Conservation (phyloP, 2,888 invertebrate genomes). For the Poecilus cupreus region DNA sequence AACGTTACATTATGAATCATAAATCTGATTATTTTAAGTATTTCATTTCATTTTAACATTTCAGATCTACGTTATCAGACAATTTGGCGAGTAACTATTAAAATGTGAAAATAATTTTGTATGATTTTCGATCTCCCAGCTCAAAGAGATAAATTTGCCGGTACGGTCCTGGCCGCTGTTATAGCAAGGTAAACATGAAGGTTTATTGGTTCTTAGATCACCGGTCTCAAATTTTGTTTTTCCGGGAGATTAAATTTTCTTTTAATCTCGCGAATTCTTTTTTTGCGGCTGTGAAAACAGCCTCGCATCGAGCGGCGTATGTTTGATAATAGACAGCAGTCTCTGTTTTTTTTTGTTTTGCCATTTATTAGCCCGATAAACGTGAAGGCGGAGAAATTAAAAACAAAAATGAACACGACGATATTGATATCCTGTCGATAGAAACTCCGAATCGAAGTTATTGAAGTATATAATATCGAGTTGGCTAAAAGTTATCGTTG, state of each 20-base stretch:
- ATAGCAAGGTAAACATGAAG: conserved; percentile 40
- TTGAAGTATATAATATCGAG: conserved; percentile 29
- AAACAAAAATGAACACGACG: background rate
- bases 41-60: too few relatives aligned
- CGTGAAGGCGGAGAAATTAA: background rate
- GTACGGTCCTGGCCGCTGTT: background rate
- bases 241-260: conserved; percentile 50
- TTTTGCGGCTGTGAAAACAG: background rate
- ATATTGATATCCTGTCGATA: background rate
- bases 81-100: too few relatives aligned
- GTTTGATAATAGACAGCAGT: background rate
- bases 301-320: conserved; percentile 14
- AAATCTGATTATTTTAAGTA: too few relatives aligned
- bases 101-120: too few relatives aligned
- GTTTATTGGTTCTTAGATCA: conserved; percentile 41
- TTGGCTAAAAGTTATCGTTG: conserved; percentile 27
- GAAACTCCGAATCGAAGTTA: background rate
- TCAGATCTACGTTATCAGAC: too few relatives aligned
- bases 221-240: conserved; percentile 41
- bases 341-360: conserved; percentile 10
- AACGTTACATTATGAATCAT: too few relatives aligned
- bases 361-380: background rate
- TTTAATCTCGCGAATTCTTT: conserved; percentile 41
- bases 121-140: too few relatives aligned
- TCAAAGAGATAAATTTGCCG: too few relatives aligned